Evolutionary conservation across 2,113 vertebrate species (phyloP), one percentile per base, ranked within the genome.

Genomic region (Ramphastos sulfuratus): DNA sequence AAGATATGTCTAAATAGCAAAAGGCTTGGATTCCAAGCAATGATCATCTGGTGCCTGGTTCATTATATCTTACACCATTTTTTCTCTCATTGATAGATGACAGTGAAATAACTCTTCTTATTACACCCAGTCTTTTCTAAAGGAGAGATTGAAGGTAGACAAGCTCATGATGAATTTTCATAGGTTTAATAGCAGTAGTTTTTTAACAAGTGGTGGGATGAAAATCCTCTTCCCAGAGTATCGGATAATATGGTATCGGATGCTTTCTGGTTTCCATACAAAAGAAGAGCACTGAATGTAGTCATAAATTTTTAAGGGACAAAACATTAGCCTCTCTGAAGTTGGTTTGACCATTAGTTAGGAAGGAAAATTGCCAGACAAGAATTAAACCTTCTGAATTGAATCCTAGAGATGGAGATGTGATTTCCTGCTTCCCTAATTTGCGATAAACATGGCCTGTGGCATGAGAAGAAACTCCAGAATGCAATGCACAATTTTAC

Each of bases 371-470:
- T 70, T 92, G 67, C 88, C 70, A 87, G 92, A 70, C 80, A 86
- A 94, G 59, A 93, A 92, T 92, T 72, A 93, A 95, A 75, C 46
- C 30, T 91, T 84, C 85, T 87, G 90, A 85, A 82, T 54, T 82
- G 67, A 95, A 92, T 96, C 73, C 71, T 95, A 69, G 61, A 87
- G 65, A 77, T 70, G 61, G 71, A 80, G 76, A 67, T 92, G 79
- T 76, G 86, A 92, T 93, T 95, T 94, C 56, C 66, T 91, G 88
- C 76, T 93, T 94, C 74, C 35, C 46, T 77, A 75, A 85, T 91
- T 87, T 92, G 80, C 82, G 89, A 6, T 73, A 73, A 46, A 19
- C 17, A 3, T 58, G 37, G 87, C 64, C 55, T 92, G 44, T 82
- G 77, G 81, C 82, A 78, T 9, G 17, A 92, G 64, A 89, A 94